Conservation (phyloP, 2,888 invertebrate species). For the Dorcus hopei region DNA sequence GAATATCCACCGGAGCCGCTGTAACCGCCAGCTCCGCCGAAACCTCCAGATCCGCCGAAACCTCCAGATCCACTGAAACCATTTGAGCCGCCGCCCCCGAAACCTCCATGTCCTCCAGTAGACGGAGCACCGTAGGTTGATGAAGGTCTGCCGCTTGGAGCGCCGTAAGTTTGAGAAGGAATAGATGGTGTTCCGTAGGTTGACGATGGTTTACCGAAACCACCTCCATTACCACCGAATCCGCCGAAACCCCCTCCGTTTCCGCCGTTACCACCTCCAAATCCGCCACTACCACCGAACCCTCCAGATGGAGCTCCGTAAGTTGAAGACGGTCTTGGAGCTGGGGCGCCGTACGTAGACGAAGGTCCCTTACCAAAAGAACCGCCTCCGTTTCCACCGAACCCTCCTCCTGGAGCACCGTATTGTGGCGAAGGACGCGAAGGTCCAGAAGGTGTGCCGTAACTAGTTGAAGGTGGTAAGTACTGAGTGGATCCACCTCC, state of each 20-base stretch:
- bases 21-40: conserved; percentile 25
- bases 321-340: conserved; percentile 29
- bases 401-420: conserved; percentile 16
- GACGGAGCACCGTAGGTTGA: conserved; percentile 36
- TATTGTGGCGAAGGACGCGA: conserved; percentile 25
- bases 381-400: conserved; percentile 8
- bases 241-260: conserved; percentile 23
- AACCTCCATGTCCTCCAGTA: conserved; percentile 30
- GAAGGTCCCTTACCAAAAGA: conserved; percentile 25
- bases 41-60: conserved; percentile 18
- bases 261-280: conserved; percentile 22
- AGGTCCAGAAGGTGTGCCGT: conserved; percentile 44
- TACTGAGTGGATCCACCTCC: conserved; percentile 51
- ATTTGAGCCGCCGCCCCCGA: conserved; percentile 14
- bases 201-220: conserved; percentile 36
- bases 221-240: conserved; percentile 26
- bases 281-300: conserved; percentile 5
- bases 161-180: conserved; percentile 29
- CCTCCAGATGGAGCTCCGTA: conserved; percentile 33
- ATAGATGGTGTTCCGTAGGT: conserved; percentile 38
- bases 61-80: conserved; percentile 27
- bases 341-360: conserved; percentile 19
- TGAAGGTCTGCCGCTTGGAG: conserved; percentile 26
- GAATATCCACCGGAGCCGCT: conserved; percentile 26
- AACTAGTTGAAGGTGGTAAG: conserved; percentile 57